Evolutionary conservation across 2,797 vertebrate genomes (phyloP), one percentile per base, ranked within the genome.

Genomic region (Malacoctenus gilli): DNA sequence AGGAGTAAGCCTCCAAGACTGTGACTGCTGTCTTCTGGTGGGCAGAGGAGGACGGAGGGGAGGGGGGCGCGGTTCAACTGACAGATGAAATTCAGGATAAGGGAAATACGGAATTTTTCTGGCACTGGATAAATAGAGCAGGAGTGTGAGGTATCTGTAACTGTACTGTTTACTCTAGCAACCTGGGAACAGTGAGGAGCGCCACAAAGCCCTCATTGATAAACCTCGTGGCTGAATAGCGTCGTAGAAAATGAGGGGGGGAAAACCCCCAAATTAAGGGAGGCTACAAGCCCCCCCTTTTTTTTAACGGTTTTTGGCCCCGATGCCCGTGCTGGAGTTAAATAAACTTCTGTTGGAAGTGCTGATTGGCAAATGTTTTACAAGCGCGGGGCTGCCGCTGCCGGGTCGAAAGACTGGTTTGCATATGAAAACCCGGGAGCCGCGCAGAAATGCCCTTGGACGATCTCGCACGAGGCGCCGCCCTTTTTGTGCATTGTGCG

Each of bases 191-290:
- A 79, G 72, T 72, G 72, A 68, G 59, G 54, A 32, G 43, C 3
- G 53, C 80, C 80, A 92, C 91, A 93, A 88, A 88, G 89, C 83
- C 72, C 66, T 79, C 91, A 92, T 91, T 92, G 89, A 92, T 91
- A 79, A 87, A 88, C 79, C 40, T 77, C 55, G 67, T 69, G 51
- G 72, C 81, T 89, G 81, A 89, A 85, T 84, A 72, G 83, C 87
- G 87, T 89, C 84, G 89, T 74, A 86, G 74, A 89, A 79, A 80
- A 64, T 62, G 61, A 75, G 50, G n/a, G n/a, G n/a, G n/a, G 61
- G 71, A 70, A 80, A 84, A 66, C 43, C 70, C 71, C 71, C 25
- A 42, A 75, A 86, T 87, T 80, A 85, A 79, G 59, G 60, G 44
- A 78, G 56, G 75, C 67, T 80, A 55, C 74, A 71, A 70, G 54